A percentile compares a stretch with the other conserved stretches of the same genome.
Evolutionary conservation across 2,797 vertebrate genomes (phyloP).

Genomic region (Emys orbicularis): DNA sequence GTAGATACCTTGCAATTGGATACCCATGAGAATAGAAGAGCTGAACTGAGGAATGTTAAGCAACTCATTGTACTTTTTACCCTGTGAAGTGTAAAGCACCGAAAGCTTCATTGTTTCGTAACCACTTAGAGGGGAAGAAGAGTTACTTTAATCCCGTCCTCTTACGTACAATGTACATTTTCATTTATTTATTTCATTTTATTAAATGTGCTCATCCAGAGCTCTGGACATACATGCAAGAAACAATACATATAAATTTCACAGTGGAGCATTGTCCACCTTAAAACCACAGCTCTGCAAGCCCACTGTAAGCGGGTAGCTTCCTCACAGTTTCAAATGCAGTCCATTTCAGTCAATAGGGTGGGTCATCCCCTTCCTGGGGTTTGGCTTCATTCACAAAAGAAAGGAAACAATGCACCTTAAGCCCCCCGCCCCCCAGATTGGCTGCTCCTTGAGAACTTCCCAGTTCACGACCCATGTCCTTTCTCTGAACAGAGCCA

Average conservation of each 20-base stretch:
- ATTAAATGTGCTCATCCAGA: background rate
- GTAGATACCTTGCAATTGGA: constrained; percentile 54
- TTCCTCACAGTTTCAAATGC: constrained; percentile 25
- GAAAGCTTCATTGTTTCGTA: constrained; percentile 56
- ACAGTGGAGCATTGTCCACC: background rate
- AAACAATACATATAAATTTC: background rate
- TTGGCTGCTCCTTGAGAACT: background rate
- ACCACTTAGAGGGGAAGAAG: constrained; percentile 6
- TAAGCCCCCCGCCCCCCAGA: background rate
- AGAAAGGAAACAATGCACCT: background rate
- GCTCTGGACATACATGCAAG: background rate
- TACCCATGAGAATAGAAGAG: constrained; percentile 48
- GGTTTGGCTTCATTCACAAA: background rate
- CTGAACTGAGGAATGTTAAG: constrained; percentile 38
- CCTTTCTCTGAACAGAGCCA: background rate
- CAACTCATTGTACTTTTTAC: constrained; percentile 25
- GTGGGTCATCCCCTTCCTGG: background rate
- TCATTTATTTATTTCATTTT: background rate
- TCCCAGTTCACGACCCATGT: background rate
- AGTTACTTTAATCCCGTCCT: constrained; percentile 25
- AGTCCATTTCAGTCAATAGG: rapidly evolving
- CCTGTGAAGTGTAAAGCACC: constrained; percentile 42
- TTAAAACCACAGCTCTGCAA: background rate
- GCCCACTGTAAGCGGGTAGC: background rate
- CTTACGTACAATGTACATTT: background rate